Base-by-base conservation (phyloP, 2,113 vertebrate species). In the Rhea americana region DNA sequence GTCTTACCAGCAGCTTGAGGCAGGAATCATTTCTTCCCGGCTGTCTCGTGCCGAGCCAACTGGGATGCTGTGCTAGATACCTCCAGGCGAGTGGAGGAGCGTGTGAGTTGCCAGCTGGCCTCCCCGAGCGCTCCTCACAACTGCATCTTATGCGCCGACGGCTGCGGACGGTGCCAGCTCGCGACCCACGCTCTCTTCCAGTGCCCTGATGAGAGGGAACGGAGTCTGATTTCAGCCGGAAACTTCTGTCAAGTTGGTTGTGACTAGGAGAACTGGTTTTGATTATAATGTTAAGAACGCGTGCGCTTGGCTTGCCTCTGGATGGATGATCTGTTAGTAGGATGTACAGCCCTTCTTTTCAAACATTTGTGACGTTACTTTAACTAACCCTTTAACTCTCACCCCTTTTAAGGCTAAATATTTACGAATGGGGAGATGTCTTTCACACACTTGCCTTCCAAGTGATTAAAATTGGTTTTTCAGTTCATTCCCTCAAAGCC, bases 221-320 rank as follows among this genome's bases (percentile, higher is more conserved):
- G 0, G n/a, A 83, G 72, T 24, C 70, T 51, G 48, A 11, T 5
- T 62, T 82, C 89, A 75, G 50, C 48, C 5, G 1, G 87, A 20
- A 77, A 9, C 61, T 72, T 80, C 51, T 77, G 51, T 47, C 7
- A 0, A n/a, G 10, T 48, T 70, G 76, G 4, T 16, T 53, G 51
- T 39, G 18, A 90, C 93, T 91, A 91, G 94, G 91, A 90, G 88
- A 90, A 91, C 92, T 93, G 93, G 96, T 96, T 96, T 84, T 1
- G 7, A 15, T 22, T 0, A 2, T 9, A 5, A 37, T 8, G 43
- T 28, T 59, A 26, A n/a, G 76, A 17, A 1, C 2, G 47, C 6
- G 1, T 22, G 55, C 56, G 18, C 48, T 43, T 35, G 35, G 39
- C 3, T 2, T 1, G 85, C n/a, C 43, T 26, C 48, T 45, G 88